Evolutionary conservation across 2,113 vertebrate genomes (phyloP), one percentile per base, ranked within the genome.

Genomic region (Antechinus stuartii): DNA sequence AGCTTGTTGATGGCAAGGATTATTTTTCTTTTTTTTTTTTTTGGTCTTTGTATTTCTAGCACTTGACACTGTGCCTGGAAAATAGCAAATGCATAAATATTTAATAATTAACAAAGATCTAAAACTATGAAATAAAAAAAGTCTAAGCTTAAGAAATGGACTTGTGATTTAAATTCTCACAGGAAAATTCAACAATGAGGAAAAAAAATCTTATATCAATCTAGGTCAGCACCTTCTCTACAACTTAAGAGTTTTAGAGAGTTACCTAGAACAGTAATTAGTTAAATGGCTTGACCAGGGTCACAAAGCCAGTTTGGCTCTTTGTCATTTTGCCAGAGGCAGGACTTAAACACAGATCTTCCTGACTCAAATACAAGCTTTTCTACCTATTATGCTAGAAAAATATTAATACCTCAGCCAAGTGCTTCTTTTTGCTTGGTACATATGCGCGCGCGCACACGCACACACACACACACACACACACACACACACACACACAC

Each of bases 91-190:
- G 30, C 30, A 46, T 27, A 42, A 61, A 27, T 89, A 90, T 54
- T 90, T 94, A 94, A 52, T 52, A 49, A 94, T 91, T 27, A 94
- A 91, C 30, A 0, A 7, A 92, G 30, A 68, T 84, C n/a, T 84
- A 76, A 76, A n/a, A n/a, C 61, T n/a, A 84, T 42, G 68, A 84
- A 84, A 42, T 84, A 84, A 84, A 84, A 42, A 42, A 52, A 52
- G 0, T 84, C 68, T 42, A 84, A 84, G 19, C 35, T 23, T 22
- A 84, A 16, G n/a, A 42, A 84, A 19, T 42, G 35, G 16, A 84
- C 19, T 84, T 68, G 61, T 68, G 61, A 68, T 68, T 68, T 42
- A 84, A 42, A 84, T 9, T 84, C 19, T 42, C 68, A 42, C 16
- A 84, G 7, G n/a, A 19, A 19, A 76, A 42, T 1, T 84, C 68